phyloP scores from a whole-genome alignment of 35 echinoderm and acorn worm genomes.

The Apostichopus parvimensis region DNA sequence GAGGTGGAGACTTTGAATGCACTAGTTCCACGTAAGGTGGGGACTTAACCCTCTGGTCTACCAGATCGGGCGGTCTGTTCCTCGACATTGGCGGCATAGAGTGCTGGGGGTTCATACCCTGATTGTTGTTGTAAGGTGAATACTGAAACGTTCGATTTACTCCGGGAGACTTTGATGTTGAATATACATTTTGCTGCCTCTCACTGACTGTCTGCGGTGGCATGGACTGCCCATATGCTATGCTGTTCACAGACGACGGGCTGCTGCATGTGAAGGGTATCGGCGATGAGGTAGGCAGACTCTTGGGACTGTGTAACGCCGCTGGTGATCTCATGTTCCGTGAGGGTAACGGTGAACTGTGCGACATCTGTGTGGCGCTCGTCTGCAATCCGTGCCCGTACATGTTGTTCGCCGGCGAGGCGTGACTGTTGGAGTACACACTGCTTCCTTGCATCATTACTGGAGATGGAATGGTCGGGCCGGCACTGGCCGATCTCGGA shows the following conservation, averaged over 20 bases:
- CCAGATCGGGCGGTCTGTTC: slow-evolving; percentile 1
- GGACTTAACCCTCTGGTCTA: slow-evolving; percentile 28
- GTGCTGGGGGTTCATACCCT: slow-evolving; percentile 19
- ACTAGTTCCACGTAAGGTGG: slow-evolving; percentile 78
- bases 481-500: slow-evolving; percentile 64
- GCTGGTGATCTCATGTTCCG: slow-evolving; percentile 75
- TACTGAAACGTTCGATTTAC: slow-evolving; percentile 28
- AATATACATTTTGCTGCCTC: slow-evolving; percentile 13
- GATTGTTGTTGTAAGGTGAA: slow-evolving; percentile 36
- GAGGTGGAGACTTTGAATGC: slow-evolving; percentile 55
- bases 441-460: slow-evolving; percentile 72
- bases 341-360: slow-evolving; percentile 54
- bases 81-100: neutral
- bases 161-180: slow-evolving; percentile 35
- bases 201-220: slow-evolving; percentile 61
- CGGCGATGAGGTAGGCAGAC: slow-evolving; percentile 78
- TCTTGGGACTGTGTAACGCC: slow-evolving; percentile 74
- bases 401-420: slow-evolving; percentile 31
- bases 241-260: slow-evolving; percentile 22
- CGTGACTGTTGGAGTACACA: slow-evolving; percentile 68
- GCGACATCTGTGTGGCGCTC: slow-evolving; percentile 4
- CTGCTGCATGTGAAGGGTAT: slow-evolving; percentile 53
- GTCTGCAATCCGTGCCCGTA: slow-evolving; percentile 59
- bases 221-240: slow-evolving; percentile 25
- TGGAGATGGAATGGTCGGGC: slow-evolving; percentile 67